Evolutionary conservation across 2,888 invertebrate genomes (phyloP), one percentile per base, ranked within the genome.

Genomic region (Melanargia galathea): DNA sequence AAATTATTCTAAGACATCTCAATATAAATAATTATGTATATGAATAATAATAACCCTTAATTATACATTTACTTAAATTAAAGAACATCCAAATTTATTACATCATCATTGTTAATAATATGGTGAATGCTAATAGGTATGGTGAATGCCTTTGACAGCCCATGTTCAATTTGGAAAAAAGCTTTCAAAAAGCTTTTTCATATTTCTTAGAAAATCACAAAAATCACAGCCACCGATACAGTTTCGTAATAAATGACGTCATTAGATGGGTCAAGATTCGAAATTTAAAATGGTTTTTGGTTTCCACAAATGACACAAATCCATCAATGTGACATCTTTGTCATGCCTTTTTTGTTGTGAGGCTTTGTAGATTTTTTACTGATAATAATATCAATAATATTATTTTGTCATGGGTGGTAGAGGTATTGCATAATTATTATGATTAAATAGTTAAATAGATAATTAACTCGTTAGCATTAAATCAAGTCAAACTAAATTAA

Each of bases 241-340:
- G 52, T 60, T 62, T 35, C n/a, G 48, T 66, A 64, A 64, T 64
- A 66, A 66, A 68, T 63, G 64, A 60, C 62, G 45, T 59, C 64
- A 68, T 68, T 68, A 66, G 64, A 16, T 59, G 54, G 61, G 18
- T 62, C 51, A 58, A 35, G 40, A 33, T 52, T 35, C 57, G 16
- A 18, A 38, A 46, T 60, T 63, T 57, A 57, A 45, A 57, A 57
- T 30, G 45, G 46, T 46, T 57, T 57, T 45, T 48, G 58, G 58
- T 58, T 58, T 60, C 60, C 57, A 24, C 56, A 67, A 76, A 78
- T 75, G 78, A 75, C 77, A 74, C 63, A 59, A 70, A 79, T 79
- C 74, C 73, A 75, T 79, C 79, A 78, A 71, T 67, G 48, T 67
- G 63, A 68, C 64, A 59, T 64, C 49, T 58, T 54, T 63, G 63